Conservation (phyloP, 2,797 vertebrate species). For the Malacoraja senta region DNA sequence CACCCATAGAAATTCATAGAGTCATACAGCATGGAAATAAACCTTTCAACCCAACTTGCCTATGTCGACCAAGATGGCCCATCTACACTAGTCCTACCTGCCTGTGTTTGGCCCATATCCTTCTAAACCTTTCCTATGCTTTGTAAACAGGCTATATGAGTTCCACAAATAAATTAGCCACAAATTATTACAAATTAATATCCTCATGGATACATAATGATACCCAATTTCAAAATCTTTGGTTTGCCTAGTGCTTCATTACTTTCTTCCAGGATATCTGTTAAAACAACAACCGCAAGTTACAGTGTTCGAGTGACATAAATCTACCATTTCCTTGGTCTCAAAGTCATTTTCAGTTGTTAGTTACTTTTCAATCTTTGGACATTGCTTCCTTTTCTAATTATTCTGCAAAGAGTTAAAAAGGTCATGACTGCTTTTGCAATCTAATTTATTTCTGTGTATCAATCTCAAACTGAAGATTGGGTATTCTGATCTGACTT, state of each 20-base stretch:
- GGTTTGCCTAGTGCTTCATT: not conserved
- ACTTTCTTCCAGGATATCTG: not conserved
- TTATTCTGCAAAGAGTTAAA: not conserved
- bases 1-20: not conserved
- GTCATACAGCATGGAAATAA: too few relatives aligned
- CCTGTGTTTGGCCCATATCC: too few relatives aligned
- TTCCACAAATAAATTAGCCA: not conserved
- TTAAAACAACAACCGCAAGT: not conserved
- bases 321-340: too few relatives aligned
- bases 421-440: not conserved
- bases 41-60: too few relatives aligned
- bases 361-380: not conserved
- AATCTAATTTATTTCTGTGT: not conserved
- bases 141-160: not conserved
- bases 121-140: too few relatives aligned
- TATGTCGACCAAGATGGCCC: too few relatives aligned
- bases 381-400: not conserved
- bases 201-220: not conserved
- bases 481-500: not conserved
- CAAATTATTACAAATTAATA: not conserved
- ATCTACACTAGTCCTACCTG: too few relatives aligned
- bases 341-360: too few relatives aligned
- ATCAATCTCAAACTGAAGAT: not conserved
- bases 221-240: too few relatives aligned
- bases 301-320: too few relatives aligned